Evolutionary conservation across 1,140 invertebrate genomes (phyloP), one percentile per base, ranked within the genome.

Genomic region (Epicauta chinensis): DNA sequence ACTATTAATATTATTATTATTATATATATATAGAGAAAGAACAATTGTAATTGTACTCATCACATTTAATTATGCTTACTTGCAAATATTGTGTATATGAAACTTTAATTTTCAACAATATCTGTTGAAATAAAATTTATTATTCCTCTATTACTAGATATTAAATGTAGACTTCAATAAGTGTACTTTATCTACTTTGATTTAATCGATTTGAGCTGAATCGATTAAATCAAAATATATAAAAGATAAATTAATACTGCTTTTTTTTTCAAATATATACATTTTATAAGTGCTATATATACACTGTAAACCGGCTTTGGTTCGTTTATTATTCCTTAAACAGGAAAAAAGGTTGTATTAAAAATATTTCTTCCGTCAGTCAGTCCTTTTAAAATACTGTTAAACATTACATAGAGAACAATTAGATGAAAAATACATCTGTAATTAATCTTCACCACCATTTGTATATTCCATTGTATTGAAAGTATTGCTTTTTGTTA

Each of bases 231-330:
- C 23, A 3, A 7, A 23, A 32, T 12, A 7, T 1, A 32, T 34
- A 50, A 17, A 41, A 38, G 23, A 41, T 17, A 38, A 23, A 30
- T 37, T 51, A 51, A 51, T 51, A 51, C 48, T 51, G 48, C 36
- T 51, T 41, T 29, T 41, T 41, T 40, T 51, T n/a, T 41, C 39
- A 37, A 43, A 36, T 42, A 41, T 40, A 40, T 53, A 38, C 51
- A 47, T 29, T 31, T 31, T 13, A n/a, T n/a, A n/a, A n/a, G n/a
- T n/a, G n/a, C n/a, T 29, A 5, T 39, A 53, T 47, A 29, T 47
- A 53, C 51, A 53, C 51, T 53, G 51, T 53, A 30, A 45, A 47
- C 51, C 51, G 51, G 51, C 31, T 15, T 53, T 53, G 51, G 51
- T 53, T 53, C 51, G 37, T 46, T 39, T 37, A 29, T 39, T 38